A percentile compares a stretch with the other conserved stretches of the same genome.
Evolutionary conservation across 2,113 vertebrate species (phyloP).

Genomic region (Otolemur garnettii): DNA sequence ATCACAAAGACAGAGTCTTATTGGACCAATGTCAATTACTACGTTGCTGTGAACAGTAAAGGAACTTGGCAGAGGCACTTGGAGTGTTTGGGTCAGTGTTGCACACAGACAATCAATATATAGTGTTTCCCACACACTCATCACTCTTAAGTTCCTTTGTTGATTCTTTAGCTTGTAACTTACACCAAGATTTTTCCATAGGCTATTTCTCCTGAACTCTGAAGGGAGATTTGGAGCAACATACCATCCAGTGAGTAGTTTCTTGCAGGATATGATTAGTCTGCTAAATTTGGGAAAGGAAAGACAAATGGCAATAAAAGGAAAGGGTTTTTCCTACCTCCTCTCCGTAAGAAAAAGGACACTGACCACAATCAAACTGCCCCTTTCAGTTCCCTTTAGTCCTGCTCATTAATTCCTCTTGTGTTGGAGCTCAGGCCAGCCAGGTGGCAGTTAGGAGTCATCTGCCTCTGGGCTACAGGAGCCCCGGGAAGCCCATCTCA

Average conservation of each 20-base stretch:
- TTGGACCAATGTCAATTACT: not conserved
- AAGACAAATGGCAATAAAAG: conserved; percentile 18
- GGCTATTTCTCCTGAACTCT: not conserved
- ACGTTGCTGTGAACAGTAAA: not conserved
- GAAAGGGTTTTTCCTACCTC: not conserved
- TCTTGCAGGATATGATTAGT: not conserved
- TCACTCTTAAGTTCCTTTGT: not conserved
- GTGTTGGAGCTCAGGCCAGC: not conserved
- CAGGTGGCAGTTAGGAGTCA: not conserved
- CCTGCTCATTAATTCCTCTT: not conserved
- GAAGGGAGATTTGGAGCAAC: not conserved
- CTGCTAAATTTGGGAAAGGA: conserved; percentile 26
- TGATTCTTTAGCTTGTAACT: not conserved
- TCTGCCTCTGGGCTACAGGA: not conserved
- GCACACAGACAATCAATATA: not conserved
- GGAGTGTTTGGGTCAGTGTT: not conserved
- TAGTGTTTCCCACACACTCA: not conserved
- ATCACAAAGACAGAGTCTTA: conserved; percentile 30
- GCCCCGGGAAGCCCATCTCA: not conserved
- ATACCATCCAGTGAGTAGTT: not conserved
- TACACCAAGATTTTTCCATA: not conserved
- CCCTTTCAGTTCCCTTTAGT: not conserved
- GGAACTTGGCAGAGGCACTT: not conserved
- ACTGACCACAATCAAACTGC: not conserved
- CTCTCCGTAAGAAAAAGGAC: not conserved